Evolutionary conservation across 2,113 vertebrate species (phyloP).

Genomic region (Peromyscus polionotus): DNA sequence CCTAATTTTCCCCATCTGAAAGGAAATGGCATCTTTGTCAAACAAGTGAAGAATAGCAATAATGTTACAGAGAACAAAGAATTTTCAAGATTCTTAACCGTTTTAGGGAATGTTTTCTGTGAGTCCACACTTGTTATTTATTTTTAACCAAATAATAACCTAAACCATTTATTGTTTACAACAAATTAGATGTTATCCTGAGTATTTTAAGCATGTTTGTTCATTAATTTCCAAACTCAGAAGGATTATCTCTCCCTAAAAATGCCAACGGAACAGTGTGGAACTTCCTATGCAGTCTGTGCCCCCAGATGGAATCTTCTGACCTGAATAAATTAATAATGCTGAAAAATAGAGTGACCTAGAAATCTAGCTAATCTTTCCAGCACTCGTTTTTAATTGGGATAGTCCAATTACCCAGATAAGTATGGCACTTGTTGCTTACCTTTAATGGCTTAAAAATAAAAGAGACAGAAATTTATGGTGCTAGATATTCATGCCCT

Average conservation of each 20-base stretch:
- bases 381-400: constrained; percentile 66
- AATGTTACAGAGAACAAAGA: neutral
- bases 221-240: neutral
- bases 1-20: neutral
- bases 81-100: neutral
- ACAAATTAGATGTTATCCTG: neutral
- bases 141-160: neutral
- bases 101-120: neutral
- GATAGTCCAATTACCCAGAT: constrained; percentile 74
- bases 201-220: constrained; percentile 7
- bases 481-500: constrained; percentile 55
- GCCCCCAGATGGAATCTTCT: constrained; percentile 2
- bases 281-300: neutral
- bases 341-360: constrained; percentile 68
- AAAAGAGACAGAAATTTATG: constrained; percentile 29
- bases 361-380: constrained; percentile 73
- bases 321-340: constrained; percentile 72
- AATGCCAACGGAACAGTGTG: neutral
- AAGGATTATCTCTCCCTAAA: neutral
- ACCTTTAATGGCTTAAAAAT: constrained; percentile 75
- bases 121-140: neutral
- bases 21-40: neutral
- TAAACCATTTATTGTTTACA: constrained; percentile 22
- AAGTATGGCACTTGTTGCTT: constrained; percentile 65
- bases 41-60: constrained; percentile 41